phyloP scores from a whole-genome alignment of 1,140 invertebrate genomes.

The Lutraria rhynchaena region DNA sequence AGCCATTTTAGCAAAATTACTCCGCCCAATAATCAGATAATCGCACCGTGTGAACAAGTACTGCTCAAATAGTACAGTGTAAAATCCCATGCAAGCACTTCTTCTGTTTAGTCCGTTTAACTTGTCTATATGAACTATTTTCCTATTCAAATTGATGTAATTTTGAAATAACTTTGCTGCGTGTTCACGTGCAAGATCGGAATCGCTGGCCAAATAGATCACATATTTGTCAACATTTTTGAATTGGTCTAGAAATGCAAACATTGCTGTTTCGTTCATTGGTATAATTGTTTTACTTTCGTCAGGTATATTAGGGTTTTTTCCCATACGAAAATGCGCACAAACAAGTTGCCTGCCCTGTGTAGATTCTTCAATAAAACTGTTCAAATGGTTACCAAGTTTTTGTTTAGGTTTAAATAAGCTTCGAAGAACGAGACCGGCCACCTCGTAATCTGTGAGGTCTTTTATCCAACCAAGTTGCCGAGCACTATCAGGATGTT shows the following conservation, averaged over 20 bases:
- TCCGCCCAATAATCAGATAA: not conserved
- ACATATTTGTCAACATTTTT: not conserved
- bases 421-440: not conserved
- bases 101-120: too few relatives aligned
- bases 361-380: not conserved
- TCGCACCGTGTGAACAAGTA: not conserved
- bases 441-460: not conserved
- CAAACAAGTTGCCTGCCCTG: not conserved
- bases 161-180: not conserved
- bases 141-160: constrained; percentile 2
- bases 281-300: not conserved
- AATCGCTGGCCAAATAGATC: constrained; percentile 7
- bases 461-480: not conserved
- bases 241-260: not conserved
- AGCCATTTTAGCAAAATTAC: constrained; percentile 1
- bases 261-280: not conserved
- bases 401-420: not conserved
- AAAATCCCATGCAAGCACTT: not conserved
- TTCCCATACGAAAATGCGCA: not conserved
- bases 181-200: not conserved
- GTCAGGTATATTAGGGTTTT: not conserved
- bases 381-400: not conserved
- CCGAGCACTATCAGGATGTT: not conserved
- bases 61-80: constrained; percentile 2
- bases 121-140: constrained; percentile 12